These are phyloP conservation scores for Cryptoprocta ferox DNA, from an alignment of 2,797 vertebrate genomes.

Conservation along the genomic window DNA sequence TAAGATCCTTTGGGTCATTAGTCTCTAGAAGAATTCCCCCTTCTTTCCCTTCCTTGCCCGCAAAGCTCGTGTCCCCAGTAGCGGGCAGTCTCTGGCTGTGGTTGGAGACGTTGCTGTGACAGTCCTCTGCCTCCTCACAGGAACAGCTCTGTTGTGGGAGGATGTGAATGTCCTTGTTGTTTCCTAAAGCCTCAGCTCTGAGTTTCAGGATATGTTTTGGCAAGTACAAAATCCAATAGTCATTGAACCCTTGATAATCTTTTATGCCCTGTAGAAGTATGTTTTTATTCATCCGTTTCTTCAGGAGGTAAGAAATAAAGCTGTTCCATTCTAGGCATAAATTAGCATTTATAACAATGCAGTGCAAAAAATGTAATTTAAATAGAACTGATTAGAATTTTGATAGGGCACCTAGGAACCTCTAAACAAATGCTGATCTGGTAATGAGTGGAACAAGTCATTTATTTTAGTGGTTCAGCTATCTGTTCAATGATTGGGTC, in stretches of 20 bases:
- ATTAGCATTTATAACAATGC: conserved; percentile 84
- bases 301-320: conserved; percentile 82
- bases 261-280: conserved; percentile 80
- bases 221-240: conserved; percentile 82
- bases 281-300: conserved; percentile 83
- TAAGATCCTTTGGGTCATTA: conserved; percentile 15
- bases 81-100: background rate
- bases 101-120: background rate
- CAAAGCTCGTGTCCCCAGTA: background rate
- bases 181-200: conserved; percentile 67
- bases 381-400: conserved; percentile 81
- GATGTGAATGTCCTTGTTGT: conserved; percentile 61
- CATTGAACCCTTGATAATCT: conserved; percentile 78
- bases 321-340: conserved; percentile 81
- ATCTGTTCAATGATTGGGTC: conserved; percentile 77
- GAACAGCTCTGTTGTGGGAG: conserved; percentile 27
- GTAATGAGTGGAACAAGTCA: conserved; percentile 82
- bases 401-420: conserved; percentile 80
- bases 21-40: background rate
- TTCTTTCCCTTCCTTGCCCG: background rate
- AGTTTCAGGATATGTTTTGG: conserved; percentile 66
- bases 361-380: conserved; percentile 77
- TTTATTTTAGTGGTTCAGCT: conserved; percentile 80
- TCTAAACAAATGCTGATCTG: conserved; percentile 80
- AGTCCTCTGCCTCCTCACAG: background rate